Evolutionary conservation across 2,113 vertebrate genomes (phyloP).

Genomic region (Camelus dromedarius): DNA sequence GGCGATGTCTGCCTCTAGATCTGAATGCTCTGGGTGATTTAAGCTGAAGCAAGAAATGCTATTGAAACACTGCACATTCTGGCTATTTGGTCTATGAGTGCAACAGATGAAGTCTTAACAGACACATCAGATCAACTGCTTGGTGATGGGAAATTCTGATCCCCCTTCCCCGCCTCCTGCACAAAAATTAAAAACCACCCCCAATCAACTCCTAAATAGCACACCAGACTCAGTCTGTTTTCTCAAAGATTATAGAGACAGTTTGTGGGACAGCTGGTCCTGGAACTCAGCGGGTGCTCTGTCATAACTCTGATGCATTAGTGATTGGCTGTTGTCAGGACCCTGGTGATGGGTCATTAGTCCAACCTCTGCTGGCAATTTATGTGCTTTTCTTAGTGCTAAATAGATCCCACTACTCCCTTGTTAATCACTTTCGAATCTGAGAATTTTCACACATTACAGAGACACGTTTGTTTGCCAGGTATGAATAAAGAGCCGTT

Average conservation of each 20-base stretch:
- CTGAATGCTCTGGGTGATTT: background rate
- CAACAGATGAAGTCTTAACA: background rate
- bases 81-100: background rate
- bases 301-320: background rate
- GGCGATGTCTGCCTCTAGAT: background rate
- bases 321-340: background rate
- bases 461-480: slow-evolving; percentile 63
- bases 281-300: background rate
- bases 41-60: background rate
- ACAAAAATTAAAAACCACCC: background rate
- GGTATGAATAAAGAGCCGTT: slow-evolving; percentile 68
- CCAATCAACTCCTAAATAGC: background rate
- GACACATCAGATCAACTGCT: background rate
- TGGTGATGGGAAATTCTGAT: background rate
- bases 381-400: slow-evolving; percentile 32
- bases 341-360: background rate
- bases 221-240: background rate
- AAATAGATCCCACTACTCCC: slow-evolving; percentile 9
- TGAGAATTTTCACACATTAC: slow-evolving; percentile 61
- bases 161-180: background rate
- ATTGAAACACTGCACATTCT: background rate
- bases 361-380: background rate
- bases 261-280: background rate
- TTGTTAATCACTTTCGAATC: slow-evolving; percentile 53
- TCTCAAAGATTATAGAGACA: background rate